Evolutionary conservation across 2,888 invertebrate genomes (phyloP), one percentile per base, ranked within the genome.

Genomic region (Andrena trimmerana): DNA sequence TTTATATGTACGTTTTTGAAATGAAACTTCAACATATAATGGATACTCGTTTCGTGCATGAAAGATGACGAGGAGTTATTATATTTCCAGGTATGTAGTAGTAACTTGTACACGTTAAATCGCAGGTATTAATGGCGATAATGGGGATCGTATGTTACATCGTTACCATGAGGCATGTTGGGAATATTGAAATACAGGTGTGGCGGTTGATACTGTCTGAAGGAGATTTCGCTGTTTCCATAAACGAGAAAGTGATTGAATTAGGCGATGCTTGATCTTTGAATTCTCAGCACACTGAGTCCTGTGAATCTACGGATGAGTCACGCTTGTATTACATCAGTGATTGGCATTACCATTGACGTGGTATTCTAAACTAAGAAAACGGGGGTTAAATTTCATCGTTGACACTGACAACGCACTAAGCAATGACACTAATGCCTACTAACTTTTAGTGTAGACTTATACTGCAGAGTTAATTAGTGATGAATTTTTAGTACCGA

Each of bases 61-160:
- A 57, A 33, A 57, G 68, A 68, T 68, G 57, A 68, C 57, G 57
- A 57, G 68, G 33, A 36, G 20, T 57, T 68, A 36, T 57, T 33
- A 57, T 36, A 68, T 52, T 20, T 16, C 7, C 27, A 36, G 33
- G 68, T 13, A 68, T 13, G 27, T 57, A 36, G 57, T 57, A 36
- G n/a, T 33, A 20, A 36, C 36, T n/a, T 52, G 24, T 24, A 6
- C 13, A 20, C 13, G 57, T 27, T 57, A 27, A 57, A 57, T 57
- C 57, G 57, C 57, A 13, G 27, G 42, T 70, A 70, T 70, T 59
- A 50, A 70, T 60, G 70, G 29, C 13, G 13, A 29, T 60, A 69
- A 70, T 70, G 60, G 36, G 16, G 27, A 60, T 48, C 60, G 29
- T 36, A 24, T 16, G 63, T 63, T 16, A 63, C 20, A 20, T 10